Conservation (phyloP, 2,113 vertebrate genomes). For the Poeciliopsis turrubarensis region DNA sequence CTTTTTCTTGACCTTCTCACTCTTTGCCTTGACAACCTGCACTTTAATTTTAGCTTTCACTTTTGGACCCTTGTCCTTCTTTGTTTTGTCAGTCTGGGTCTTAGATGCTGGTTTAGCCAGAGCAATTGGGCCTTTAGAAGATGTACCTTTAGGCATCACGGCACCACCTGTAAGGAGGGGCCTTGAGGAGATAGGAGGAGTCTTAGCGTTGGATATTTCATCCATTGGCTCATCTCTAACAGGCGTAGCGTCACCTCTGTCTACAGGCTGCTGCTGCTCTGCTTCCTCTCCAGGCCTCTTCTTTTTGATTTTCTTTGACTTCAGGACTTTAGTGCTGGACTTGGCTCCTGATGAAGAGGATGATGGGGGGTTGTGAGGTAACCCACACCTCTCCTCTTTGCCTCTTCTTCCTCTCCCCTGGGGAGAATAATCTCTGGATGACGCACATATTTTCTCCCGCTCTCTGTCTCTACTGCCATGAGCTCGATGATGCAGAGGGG, state of each 20-base stretch:
- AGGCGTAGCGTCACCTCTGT: constrained; percentile 94
- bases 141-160: constrained; percentile 39
- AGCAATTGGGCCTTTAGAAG: constrained; percentile 77
- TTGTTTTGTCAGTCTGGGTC: constrained; percentile 54
- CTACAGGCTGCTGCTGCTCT: constrained; percentile 82
- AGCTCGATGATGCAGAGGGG: constrained; percentile 59
- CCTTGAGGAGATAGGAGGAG: constrained; percentile 58
- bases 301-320: constrained; percentile 88
- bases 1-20: constrained; percentile 88
- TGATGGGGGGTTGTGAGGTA: constrained; percentile 73
- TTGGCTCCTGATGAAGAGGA: constrained; percentile 67
- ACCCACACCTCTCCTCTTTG: constrained; percentile 85
- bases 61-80: constrained; percentile 66
- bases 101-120: constrained; percentile 80
- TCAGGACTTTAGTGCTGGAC: constrained; percentile 82
- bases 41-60: constrained; percentile 75
- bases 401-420: constrained; percentile 88
- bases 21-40: constrained; percentile 83
- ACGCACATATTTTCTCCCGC: constrained; percentile 78
- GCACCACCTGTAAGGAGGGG: constrained; percentile 17
- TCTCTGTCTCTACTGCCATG: constrained; percentile 70
- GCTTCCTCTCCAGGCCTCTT: constrained; percentile 90
- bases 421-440: constrained; percentile 87
- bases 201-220: constrained; percentile 64
- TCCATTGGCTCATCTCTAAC: constrained; percentile 98